Evolutionary conservation across 2,888 invertebrate genomes (phyloP).

Genomic region (Dasypolia templi): DNA sequence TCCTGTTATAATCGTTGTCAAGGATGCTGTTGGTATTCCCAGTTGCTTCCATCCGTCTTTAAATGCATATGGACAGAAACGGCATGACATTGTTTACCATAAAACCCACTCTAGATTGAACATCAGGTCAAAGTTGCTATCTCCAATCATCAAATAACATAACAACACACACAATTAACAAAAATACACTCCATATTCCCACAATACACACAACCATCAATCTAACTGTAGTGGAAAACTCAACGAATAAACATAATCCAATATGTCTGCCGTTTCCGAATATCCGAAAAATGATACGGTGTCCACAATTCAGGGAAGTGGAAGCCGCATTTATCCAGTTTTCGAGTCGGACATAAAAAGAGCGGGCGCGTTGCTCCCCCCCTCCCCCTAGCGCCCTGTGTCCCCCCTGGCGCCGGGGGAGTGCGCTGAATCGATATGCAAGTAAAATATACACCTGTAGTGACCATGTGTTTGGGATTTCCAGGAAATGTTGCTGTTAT

Average conservation of each 20-base stretch:
- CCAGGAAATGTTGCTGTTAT: conserved; percentile 47
- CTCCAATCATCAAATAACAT: not conserved
- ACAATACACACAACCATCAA: conserved; percentile 3
- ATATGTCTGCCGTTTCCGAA: conserved; percentile 43
- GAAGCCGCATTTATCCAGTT: conserved; percentile 79
- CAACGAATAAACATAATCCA: conserved; percentile 21
- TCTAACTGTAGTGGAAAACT: conserved; percentile 18
- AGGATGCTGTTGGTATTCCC: not conserved
- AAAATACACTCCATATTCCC: not conserved
- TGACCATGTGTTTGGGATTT: conserved; percentile 64
- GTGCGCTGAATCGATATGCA: conserved; percentile 86
- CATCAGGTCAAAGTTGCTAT: not conserved
- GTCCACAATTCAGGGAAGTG: conserved; percentile 73
- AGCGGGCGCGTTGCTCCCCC: conserved; percentile 67
- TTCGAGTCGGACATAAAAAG: conserved; percentile 80
- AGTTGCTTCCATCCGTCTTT: not conserved
- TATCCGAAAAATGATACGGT: conserved; percentile 57
- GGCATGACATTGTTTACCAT: not conserved
- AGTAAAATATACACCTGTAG: conserved; percentile 81
- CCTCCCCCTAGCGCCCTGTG: conserved; percentile 61
- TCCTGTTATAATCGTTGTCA: not conserved
- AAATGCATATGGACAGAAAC: not conserved
- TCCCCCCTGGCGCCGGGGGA: conserved; percentile 74
- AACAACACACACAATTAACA: not conserved
- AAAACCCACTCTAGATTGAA: not conserved